Evolutionary conservation across 2,888 invertebrate genomes (phyloP).

Genomic region (Philereme vetulata): DNA sequence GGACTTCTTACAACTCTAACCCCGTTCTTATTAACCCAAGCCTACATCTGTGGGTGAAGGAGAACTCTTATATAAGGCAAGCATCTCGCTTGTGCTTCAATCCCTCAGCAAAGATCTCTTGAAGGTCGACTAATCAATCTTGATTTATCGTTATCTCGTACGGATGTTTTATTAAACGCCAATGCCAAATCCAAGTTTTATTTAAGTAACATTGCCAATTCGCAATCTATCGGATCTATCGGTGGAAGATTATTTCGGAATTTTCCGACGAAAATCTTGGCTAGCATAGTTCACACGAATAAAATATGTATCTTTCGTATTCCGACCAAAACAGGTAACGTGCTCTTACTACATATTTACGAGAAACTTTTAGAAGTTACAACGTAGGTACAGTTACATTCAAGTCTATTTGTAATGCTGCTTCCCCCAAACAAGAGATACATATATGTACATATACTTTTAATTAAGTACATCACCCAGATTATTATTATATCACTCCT

Average conservation of each 20-base stretch:
- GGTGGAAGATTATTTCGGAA: background rate
- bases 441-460: too few species aligned
- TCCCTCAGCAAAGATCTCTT: slow-evolving; percentile 23
- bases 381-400: too few species aligned
- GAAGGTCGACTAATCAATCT: slow-evolving; percentile 61
- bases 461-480: background rate
- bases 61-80: slow-evolving; percentile 52
- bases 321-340: too few species aligned
- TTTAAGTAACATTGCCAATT: background rate
- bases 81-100: slow-evolving; percentile 31
- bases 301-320: too few species aligned
- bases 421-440: too few species aligned
- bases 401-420: too few species aligned
- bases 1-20: slow-evolving; percentile 12
- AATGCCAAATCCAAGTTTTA: slow-evolving; percentile 2
- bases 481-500: slow-evolving; percentile 1
- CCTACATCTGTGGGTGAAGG: slow-evolving; percentile 49
- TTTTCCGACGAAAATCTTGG: too few species aligned
- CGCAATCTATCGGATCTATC: slow-evolving; percentile 6
- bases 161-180: slow-evolving; percentile 34
- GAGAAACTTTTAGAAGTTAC: too few species aligned
- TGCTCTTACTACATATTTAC: too few species aligned
- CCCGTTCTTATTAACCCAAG: slow-evolving; percentile 39
- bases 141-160: slow-evolving; percentile 58
- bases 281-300: too few species aligned